Evolutionary conservation across 2,888 invertebrate species (phyloP), one percentile per base, ranked within the genome.

Genomic region (Andrena praecox): DNA sequence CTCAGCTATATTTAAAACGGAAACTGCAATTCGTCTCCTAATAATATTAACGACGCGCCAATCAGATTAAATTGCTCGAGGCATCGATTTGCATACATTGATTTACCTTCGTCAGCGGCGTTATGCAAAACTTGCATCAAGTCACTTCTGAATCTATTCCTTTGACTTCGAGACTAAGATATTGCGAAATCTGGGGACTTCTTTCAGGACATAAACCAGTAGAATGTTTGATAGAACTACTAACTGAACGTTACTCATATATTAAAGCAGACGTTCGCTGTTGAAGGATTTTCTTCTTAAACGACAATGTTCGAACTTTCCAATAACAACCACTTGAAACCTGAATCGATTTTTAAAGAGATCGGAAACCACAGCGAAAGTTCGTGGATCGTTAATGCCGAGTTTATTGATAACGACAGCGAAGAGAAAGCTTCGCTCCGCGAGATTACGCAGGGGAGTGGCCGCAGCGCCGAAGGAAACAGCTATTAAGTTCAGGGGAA

Each of bases 31-130:
- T 33, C 63, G 33, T 8, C 29, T 68, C 29, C 29, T 10, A 48
- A 63, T 68, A 54, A 63, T 50, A 77, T 16, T 50, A 80, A 72
- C 72, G 54, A 72, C n/a, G 56, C 24, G 0, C 48, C 42, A 78
- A 64, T 68, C 56, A 72, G 16, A 29, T 67, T 33, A 33, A 76
- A 77, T 77, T 72, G 62, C 62, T 2, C 24, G 31, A 27, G 62
- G 63, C 56, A 74, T 62, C 42, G 66, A 75, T 75, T 75, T 71
- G 62, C 82, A 67, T 75, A 75, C 62, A 63, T 73, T 66, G 64
- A 54, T 62, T 60, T 54, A 60, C 73, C 42, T 66, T 60, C 73
- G 68, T 42, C 42, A 35, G 10, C 10, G 42, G 29, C 52, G 31
- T 56, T 7, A 1, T 29, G 20, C 7, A 29, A 27, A 68, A 78